Evolutionary conservation across 1,140 invertebrate genomes (phyloP).

Genomic region (Trinorchestia longiramus): DNA sequence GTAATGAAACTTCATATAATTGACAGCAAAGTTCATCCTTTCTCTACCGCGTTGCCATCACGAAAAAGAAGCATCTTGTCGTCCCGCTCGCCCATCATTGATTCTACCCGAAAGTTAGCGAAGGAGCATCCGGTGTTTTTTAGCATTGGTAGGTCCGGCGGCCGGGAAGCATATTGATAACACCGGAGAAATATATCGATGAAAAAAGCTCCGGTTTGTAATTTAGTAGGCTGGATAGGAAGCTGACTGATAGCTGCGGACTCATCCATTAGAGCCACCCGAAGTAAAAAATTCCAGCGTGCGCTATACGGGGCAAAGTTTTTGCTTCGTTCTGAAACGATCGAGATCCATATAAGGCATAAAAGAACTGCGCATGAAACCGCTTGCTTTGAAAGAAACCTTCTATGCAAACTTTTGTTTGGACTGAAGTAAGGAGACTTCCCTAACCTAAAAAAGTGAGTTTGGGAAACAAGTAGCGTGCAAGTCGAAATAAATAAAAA

Average conservation of each 20-base stretch:
- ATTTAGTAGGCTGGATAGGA: slow-evolving; percentile 55
- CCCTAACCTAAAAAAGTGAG: neutral
- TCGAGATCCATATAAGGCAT: neutral
- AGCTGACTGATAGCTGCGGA: slow-evolving; percentile 53
- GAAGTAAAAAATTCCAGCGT: slow-evolving; percentile 21
- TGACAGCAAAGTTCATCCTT: neutral
- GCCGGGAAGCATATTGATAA: slow-evolving; percentile 55
- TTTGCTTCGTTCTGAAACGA: neutral
- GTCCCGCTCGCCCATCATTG: slow-evolving; percentile 50
- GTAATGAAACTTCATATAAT: neutral
- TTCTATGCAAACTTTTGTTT: neutral
- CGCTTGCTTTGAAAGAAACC: neutral
- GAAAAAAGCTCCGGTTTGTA: slow-evolving; percentile 47
- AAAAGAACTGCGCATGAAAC: neutral
- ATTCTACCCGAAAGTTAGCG: slow-evolving; percentile 55
- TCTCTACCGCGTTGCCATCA: neutral
- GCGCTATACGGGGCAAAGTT: neutral
- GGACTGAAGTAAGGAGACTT: neutral
- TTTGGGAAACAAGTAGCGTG: neutral
- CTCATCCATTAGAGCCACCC: slow-evolving; percentile 50
- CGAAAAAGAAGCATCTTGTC: slow-evolving; percentile 25
- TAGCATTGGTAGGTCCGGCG: slow-evolving; percentile 53
- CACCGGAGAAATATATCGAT: slow-evolving; percentile 50
- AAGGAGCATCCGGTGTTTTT: slow-evolving; percentile 52
- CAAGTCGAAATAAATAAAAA: neutral